These are phyloP conservation scores for Sitophilus oryzae DNA, from an alignment of 1,140 invertebrate genomes.

Conservation along the genomic window DNA sequence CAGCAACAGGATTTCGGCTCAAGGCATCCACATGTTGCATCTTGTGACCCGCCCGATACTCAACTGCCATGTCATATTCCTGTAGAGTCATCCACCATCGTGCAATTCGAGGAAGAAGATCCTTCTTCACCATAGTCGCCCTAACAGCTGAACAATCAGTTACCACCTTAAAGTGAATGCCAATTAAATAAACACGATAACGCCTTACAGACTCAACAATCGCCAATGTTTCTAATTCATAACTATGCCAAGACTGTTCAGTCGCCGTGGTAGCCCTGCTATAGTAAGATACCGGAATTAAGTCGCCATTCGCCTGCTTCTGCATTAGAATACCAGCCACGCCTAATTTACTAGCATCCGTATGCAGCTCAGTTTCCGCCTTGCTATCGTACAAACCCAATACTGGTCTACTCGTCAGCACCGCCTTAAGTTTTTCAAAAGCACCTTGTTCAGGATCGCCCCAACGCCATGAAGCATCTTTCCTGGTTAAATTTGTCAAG, in stretches of 20 bases:
- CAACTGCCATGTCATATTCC: conserved; percentile 35
- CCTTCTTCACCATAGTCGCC: conserved; percentile 38
- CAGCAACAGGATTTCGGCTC: conserved; percentile 28
- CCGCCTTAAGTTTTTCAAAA: conserved; percentile 2
- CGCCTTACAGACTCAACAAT: conserved; percentile 33
- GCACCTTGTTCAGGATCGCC: not conserved
- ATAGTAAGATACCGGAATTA: too few species aligned
- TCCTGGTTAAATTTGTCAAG: conserved; percentile 13
- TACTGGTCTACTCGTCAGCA: not conserved
- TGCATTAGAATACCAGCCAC: conserved; percentile 6
- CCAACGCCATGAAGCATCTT: conserved; percentile 14
- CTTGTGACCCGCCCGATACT: conserved; percentile 30
- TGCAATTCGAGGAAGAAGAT: conserved; percentile 28
- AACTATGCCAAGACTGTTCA: conserved; percentile 35
- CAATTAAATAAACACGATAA: conserved; percentile 26
- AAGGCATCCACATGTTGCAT: conserved; percentile 38
- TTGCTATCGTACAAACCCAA: not conserved
- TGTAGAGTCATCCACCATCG: conserved; percentile 32
- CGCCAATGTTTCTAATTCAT: conserved; percentile 33
- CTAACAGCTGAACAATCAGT: conserved; percentile 35
- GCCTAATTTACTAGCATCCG: conserved; percentile 4
- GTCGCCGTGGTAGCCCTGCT: too few species aligned
- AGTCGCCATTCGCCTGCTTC: conserved; percentile 23
- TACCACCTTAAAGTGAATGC: conserved; percentile 25
- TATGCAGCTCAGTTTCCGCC: not conserved